A percentile compares a stretch with the other conserved stretches of the same genome.
Evolutionary conservation across 2,888 invertebrate genomes (phyloP).

Genomic region (Xestia sexstrigata): DNA sequence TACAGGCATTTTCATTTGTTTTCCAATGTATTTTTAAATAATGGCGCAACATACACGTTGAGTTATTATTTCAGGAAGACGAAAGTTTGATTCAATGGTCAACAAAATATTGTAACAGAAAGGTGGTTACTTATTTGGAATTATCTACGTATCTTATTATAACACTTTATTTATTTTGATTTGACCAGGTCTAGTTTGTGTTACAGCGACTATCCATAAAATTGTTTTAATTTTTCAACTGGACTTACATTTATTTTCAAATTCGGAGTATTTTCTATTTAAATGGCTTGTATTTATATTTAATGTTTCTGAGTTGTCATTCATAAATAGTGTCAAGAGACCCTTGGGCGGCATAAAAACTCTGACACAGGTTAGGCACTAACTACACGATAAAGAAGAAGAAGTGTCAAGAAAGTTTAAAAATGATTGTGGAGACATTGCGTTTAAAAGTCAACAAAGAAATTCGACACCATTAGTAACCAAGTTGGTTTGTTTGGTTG

Average conservation of each 20-base stretch:
- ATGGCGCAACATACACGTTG: not conserved
- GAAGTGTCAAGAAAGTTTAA: not conserved
- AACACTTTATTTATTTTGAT: not conserved
- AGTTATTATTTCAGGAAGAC: not conserved
- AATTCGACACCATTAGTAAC: not conserved
- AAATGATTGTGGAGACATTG: not conserved
- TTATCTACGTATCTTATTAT: not conserved
- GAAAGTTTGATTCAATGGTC: not conserved
- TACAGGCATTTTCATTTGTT: not conserved
- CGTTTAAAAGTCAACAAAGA: not conserved
- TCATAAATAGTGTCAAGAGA: not conserved
- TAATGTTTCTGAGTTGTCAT: not conserved
- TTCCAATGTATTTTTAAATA: not conserved
- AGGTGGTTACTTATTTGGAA: not conserved
- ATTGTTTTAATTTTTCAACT: not conserved
- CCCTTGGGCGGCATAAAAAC: too few relatives aligned
- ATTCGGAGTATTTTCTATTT: not conserved
- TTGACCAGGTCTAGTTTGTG: not conserved
- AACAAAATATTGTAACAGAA: not conserved
- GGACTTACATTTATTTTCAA: not conserved
- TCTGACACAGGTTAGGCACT: too few relatives aligned
- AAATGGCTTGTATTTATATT: not conserved
- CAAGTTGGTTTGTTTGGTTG: too few relatives aligned
- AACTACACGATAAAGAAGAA: too few relatives aligned
- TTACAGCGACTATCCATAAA: not conserved